Conservation (phyloP, 2,797 vertebrate species). For the Galagoides demidoff region DNA sequence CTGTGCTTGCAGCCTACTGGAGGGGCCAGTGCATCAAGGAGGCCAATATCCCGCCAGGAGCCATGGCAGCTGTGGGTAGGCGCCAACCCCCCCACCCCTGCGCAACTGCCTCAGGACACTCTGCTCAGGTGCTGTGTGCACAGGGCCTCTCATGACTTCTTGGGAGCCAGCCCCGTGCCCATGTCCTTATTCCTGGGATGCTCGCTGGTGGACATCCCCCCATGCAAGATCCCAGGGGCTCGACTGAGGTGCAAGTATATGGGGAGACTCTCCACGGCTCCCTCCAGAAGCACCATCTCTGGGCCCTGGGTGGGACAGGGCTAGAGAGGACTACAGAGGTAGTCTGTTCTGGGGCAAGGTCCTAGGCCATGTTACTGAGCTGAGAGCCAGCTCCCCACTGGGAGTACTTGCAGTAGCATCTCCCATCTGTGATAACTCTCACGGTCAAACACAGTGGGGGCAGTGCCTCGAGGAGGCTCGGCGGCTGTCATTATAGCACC, state of each 20-base stretch:
- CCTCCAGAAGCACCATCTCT: accelerated
- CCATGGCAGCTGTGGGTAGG: conserved; percentile 98
- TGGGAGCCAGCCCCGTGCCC: background rate
- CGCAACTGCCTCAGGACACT: background rate
- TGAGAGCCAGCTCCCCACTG: accelerated
- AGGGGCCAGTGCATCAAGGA: conserved; percentile 96
- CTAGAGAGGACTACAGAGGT: background rate
- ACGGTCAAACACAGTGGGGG: accelerated
- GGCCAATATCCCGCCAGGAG: conserved; percentile 92
- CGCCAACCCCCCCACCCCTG: background rate
- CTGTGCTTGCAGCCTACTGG: conserved; percentile 95
- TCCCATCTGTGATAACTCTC: background rate
- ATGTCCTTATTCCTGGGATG: no score
- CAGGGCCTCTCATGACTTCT: background rate
- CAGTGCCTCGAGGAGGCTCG: accelerated
- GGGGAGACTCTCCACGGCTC: accelerated
- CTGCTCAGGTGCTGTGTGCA: background rate
- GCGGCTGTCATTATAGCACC: background rate
- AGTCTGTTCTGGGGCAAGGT: background rate
- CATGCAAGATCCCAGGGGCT: background rate
- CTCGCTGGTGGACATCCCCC: background rate
- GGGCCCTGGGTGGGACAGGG: no score
- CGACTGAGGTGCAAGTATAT: accelerated
- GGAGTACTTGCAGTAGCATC: accelerated
- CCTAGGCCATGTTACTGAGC: background rate